A percentile compares a stretch with the other conserved stretches of the same genome.
phyloP scores from a whole-genome alignment of 2,888 invertebrate species.

The Eristalis pertinax region DNA sequence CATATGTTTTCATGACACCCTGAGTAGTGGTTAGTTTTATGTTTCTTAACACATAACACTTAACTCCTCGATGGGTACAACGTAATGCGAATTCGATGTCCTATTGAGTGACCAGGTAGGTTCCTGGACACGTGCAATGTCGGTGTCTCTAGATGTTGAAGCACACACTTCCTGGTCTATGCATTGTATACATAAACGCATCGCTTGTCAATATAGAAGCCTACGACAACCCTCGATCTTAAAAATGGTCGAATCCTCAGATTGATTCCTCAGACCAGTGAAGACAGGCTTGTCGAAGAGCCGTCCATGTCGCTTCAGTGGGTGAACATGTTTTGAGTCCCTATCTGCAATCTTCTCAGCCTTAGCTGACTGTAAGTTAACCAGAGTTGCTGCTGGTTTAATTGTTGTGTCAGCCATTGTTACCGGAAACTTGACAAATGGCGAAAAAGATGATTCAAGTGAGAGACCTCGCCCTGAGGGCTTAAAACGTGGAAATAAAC shows the following conservation, averaged over 20 bases:
- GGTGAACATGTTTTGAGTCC: constrained; percentile 77
- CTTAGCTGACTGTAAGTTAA: constrained; percentile 77
- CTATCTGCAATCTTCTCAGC: constrained; percentile 77
- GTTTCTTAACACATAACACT: constrained; percentile 76
- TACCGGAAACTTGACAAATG: constrained; percentile 81
- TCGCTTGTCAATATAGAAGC: constrained; percentile 97
- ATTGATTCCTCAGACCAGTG: constrained; percentile 97
- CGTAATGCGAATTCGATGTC: constrained; percentile 97
- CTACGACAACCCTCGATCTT: constrained; percentile 94
- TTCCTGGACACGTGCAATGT: constrained; percentile 97
- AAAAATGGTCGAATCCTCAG: constrained; percentile 97
- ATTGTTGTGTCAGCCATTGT: constrained; percentile 81
- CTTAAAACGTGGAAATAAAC: no score
- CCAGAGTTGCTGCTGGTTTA: constrained; percentile 78
- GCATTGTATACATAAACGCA: constrained; percentile 99
- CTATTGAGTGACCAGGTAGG: constrained; percentile 98
- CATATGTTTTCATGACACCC: no score
- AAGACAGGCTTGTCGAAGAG: constrained; percentile 99
- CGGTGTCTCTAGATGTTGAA: constrained; percentile 92
- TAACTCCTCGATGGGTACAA: constrained; percentile 92
- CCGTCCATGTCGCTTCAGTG: constrained; percentile 87
- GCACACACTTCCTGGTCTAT: constrained; percentile 93
- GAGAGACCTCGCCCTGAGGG: no score
- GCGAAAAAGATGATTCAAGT: constrained; percentile 81
- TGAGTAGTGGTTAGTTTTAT: constrained; percentile 77